Conservation (phyloP, 2,888 invertebrate genomes). For the Yponomeuta evonymella region DNA sequence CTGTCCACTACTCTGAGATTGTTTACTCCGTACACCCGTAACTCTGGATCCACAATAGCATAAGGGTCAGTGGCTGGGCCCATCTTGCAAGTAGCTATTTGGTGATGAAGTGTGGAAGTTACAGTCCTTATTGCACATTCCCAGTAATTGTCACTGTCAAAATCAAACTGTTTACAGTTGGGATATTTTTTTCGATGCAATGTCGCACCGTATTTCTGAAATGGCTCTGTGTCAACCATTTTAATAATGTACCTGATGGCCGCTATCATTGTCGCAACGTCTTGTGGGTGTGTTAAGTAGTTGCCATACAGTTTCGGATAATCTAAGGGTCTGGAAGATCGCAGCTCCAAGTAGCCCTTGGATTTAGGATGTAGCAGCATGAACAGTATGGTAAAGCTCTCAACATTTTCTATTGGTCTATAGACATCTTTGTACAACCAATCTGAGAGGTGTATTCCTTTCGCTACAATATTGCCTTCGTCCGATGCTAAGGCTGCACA, state of each 20-base stretch:
- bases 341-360: constrained; percentile 78
- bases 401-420: constrained; percentile 54
- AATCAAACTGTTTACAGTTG: constrained; percentile 68
- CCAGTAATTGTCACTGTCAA: constrained; percentile 80
- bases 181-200: constrained; percentile 72
- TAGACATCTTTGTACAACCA: constrained; percentile 60
- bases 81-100: constrained; percentile 83
- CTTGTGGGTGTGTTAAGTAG: constrained; percentile 79
- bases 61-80: constrained; percentile 74
- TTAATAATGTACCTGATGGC: constrained; percentile 74
- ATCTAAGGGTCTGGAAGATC: constrained; percentile 78
- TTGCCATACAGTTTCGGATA: constrained; percentile 83
- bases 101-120: constrained; percentile 80
- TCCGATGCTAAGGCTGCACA: constrained; percentile 76
- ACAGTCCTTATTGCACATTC: constrained; percentile 78
- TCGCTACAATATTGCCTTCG: constrained; percentile 59
- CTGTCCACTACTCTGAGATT: constrained; percentile 81
- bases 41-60: constrained; percentile 78
- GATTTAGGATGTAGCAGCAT: constrained; percentile 79
- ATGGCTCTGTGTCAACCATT: constrained; percentile 73
- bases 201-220: constrained; percentile 76
- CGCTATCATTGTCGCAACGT: constrained; percentile 76
- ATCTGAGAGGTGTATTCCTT: constrained; percentile 53
- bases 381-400: constrained; percentile 68
- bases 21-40: constrained; percentile 77